Percentiles rank a stretch among this genome's conserved stretches.
phyloP scores from a whole-genome alignment of 2,888 invertebrate species.

The Petrolisthes manimaculis region DNA sequence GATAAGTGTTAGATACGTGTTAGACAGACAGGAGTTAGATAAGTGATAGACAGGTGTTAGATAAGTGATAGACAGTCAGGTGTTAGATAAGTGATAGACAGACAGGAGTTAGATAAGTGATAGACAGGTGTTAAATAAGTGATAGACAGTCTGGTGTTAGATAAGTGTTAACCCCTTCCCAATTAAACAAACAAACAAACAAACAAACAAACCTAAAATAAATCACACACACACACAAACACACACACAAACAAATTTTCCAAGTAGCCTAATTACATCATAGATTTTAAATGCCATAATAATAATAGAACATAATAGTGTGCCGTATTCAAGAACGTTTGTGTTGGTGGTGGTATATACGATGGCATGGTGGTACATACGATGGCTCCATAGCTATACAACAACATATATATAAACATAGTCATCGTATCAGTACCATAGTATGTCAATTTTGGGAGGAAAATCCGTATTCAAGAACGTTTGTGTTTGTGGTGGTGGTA shows the following conservation, averaged over 20 bases:
- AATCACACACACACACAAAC: background rate
- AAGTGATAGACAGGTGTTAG: background rate
- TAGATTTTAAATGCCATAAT: background rate
- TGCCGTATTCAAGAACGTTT: too few relatives aligned
- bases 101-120: background rate
- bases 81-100: background rate
- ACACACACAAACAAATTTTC: background rate
- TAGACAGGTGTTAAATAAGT: background rate
- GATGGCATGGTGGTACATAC: too few relatives aligned
- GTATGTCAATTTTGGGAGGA: too few relatives aligned
- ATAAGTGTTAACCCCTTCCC: background rate
- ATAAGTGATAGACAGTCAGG: background rate
- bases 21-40: too few relatives aligned
- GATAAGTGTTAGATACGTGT: background rate
- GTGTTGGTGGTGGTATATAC: too few relatives aligned
- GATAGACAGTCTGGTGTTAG: background rate
- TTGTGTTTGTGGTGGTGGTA: too few relatives aligned
- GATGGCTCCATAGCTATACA: too few relatives aligned
- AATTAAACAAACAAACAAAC: background rate
- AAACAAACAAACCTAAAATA: background rate
- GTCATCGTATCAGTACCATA: too few relatives aligned
- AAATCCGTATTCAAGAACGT: too few relatives aligned
- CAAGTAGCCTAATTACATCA: background rate
- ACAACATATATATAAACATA: too few relatives aligned
- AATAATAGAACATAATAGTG: conserved; percentile 1